Percentiles rank a stretch among this genome's conserved stretches.
phyloP scores from a whole-genome alignment of 2,797 vertebrate genomes.

The Halcyon badia region DNA sequence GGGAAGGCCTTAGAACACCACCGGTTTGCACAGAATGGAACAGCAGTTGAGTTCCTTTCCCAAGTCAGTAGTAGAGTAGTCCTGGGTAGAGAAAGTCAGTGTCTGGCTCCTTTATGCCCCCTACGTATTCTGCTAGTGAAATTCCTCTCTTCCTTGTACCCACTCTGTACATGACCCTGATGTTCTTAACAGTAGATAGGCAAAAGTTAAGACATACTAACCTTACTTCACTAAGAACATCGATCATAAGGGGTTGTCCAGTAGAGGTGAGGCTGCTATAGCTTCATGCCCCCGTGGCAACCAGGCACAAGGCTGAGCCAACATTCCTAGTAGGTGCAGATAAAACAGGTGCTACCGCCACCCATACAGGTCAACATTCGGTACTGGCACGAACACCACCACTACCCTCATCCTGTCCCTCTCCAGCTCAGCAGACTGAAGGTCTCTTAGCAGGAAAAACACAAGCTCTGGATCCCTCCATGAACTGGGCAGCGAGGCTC shows the following conservation, averaged over 20 bases:
- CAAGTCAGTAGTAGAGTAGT: rapidly evolving
- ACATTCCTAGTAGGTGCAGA: rapidly evolving
- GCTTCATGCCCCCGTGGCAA: rapidly evolving
- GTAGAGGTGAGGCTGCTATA: rapidly evolving
- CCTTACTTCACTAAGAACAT: background rate
- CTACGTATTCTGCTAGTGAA: rapidly evolving
- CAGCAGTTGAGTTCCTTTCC: background rate
- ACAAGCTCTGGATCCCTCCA: no score
- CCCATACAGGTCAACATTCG: rapidly evolving
- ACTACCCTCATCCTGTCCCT: rapidly evolving
- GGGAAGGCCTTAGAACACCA: background rate
- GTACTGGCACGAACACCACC: background rate
- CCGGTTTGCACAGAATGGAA: background rate
- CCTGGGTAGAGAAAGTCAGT: background rate
- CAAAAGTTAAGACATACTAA: background rate
- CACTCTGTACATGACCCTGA: rapidly evolving
- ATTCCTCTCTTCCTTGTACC: background rate
- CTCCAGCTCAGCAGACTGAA: rapidly evolving
- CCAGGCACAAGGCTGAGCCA: background rate
- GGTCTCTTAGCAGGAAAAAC: background rate
- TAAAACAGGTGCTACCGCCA: rapidly evolving
- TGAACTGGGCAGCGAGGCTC: background rate
- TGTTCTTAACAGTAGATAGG: rapidly evolving
- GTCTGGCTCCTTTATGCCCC: background rate
- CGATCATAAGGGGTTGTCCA: rapidly evolving